Percentiles rank a stretch among this genome's conserved stretches.
These are phyloP conservation scores for Falcaria lacertinaria DNA, from an alignment of 2,888 invertebrate species.

Conservation along the genomic window DNA sequence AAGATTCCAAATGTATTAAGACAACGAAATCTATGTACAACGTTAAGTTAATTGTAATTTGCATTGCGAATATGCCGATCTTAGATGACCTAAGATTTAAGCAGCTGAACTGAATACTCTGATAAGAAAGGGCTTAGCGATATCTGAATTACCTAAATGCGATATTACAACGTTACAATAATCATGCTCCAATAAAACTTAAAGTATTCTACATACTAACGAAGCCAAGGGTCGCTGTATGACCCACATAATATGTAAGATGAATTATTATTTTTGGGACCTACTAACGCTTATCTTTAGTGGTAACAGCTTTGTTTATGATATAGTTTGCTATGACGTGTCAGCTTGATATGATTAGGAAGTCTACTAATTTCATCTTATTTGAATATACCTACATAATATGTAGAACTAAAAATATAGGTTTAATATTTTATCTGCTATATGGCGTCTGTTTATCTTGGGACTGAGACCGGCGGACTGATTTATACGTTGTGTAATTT, in stretches of 20 bases:
- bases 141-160: not conserved
- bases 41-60: not conserved
- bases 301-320: not conserved
- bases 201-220: not conserved
- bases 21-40: constrained; percentile 8
- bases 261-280: not conserved
- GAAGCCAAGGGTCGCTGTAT: not conserved
- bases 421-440: no score
- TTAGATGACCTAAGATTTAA: no score
- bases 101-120: no score
- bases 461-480: no score
- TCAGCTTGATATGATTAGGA: no score
- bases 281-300: not conserved
- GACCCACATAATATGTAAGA: not conserved
- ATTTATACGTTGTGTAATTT: no score
- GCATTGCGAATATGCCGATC: constrained; percentile 10
- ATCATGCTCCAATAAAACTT: no score
- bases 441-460: no score
- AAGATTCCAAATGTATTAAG: no score
- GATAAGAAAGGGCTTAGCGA: not conserved
- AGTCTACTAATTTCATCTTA: not conserved
- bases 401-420: no score
- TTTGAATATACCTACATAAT: no score
- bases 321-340: not conserved
- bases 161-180: not conserved